Evolutionary conservation across 2,113 vertebrate species (phyloP).

Genomic region (Synchiropus splendidus): DNA sequence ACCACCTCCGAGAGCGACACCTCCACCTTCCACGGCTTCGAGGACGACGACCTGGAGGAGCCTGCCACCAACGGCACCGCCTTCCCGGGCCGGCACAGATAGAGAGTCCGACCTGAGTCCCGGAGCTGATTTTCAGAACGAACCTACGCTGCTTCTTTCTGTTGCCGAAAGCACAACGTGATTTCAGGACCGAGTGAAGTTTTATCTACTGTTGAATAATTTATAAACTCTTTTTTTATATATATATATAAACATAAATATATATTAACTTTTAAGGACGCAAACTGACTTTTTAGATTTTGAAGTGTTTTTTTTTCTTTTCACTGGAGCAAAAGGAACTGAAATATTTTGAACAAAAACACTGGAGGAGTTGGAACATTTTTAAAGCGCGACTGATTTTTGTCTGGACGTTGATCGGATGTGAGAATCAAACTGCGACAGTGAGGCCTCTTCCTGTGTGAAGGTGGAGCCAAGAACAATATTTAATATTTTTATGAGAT

Average conservation of each 20-base stretch:
- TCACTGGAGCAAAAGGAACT: conserved; percentile 45
- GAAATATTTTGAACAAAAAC: conserved; percentile 49
- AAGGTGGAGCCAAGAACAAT: no score
- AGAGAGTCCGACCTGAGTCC: conserved; percentile 49
- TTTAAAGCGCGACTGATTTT: conserved; percentile 27
- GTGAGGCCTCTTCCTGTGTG: conserved; percentile 16
- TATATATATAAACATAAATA: conserved; percentile 32
- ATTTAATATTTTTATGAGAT: no score
- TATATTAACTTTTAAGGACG: conserved; percentile 51
- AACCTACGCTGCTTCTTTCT: conserved; percentile 35
- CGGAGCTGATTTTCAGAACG: no score
- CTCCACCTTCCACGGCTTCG: conserved; percentile 97
- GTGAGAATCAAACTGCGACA: conserved; percentile 9
- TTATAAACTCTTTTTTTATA: conserved; percentile 60
- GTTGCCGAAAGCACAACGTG: conserved; percentile 66
- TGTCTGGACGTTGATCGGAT: conserved; percentile 30
- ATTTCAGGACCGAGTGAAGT: conserved; percentile 63
- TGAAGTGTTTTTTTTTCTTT: conserved; percentile 13
- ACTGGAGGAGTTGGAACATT: conserved; percentile 45
- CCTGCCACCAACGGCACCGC: conserved; percentile 76
- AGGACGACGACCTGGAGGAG: conserved; percentile 93
- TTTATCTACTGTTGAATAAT: conserved; percentile 68
- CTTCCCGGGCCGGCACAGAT: conserved; percentile 79
- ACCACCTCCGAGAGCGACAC: conserved; percentile 97
- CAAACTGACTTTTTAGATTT: conserved; percentile 34